Base-by-base conservation (phyloP, 2,888 invertebrate species). In the Platynereis dumerilii region DNA sequence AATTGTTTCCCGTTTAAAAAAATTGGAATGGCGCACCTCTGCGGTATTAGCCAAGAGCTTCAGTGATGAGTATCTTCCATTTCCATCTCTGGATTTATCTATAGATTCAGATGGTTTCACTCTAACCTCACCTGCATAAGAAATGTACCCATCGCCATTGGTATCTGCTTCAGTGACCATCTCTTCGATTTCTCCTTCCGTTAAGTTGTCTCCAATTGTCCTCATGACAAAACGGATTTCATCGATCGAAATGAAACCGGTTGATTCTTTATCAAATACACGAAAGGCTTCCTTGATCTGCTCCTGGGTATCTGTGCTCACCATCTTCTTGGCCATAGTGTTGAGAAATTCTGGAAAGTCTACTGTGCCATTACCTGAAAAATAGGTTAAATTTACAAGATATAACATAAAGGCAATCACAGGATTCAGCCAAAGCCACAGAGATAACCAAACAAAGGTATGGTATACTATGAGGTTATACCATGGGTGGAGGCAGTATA, bases 271-370 rank as follows among this genome's bases (percentile, higher is more conserved):
- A 88, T 98, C 97, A 88, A 98, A 97, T 80, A 86, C 97, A 87
- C 96, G 91, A 91, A 97, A 94, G 78, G 97, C 97, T 87, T 98
- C 96, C 86, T 96, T 91, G 86, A 98, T 96, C 88, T 98, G 97
- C 87, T 97, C 96, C 90, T 96, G 96, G 86, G 95, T 83, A 88
- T 99, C 98, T 76, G 97, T 98, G 88, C 98, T 97, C 87, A 98
- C 97, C 96, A 98, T 97, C 90, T 98, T 99, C 84, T 97, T 91
- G 83, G 98, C 98, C 98, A 99, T 99, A 97, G 99, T 98, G 85
- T 98, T 98, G 83, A 99, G 90, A 89, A 99, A 99, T 88, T 99
- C 98, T 80, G 97, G 97, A 88, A 99, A 99, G 88, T 99, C 98
- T 87, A 99, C 98, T 86, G 97, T 98, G 84, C 98, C 98, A 87